Evolutionary conservation across 2,113 vertebrate species (phyloP).

Genomic region (Alectura lathami): DNA sequence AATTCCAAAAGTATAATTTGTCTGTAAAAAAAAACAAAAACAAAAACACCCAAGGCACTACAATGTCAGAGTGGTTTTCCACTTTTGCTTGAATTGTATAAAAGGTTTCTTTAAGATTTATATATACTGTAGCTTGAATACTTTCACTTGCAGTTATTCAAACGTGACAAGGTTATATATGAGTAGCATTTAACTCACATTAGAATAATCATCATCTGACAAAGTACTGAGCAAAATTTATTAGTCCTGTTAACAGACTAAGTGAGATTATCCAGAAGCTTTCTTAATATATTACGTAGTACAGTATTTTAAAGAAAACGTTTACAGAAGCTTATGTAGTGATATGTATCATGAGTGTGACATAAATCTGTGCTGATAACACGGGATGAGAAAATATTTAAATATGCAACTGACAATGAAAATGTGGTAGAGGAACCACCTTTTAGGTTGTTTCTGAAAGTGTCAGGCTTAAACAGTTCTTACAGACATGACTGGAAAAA

Average conservation of each 20-base stretch:
- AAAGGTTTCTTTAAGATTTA: neutral
- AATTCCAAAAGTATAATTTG: neutral
- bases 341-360: neutral
- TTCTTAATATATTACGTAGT: neutral
- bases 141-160: constrained; percentile 19
- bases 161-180: neutral
- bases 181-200: neutral
- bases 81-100: neutral
- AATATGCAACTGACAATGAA: neutral
- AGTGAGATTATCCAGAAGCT: neutral
- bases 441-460: neutral
- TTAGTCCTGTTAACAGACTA: neutral
- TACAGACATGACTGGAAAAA: neutral
- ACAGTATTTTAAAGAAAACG: neutral
- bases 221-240: neutral
- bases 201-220: constrained; percentile 12
- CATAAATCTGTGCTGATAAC: neutral
- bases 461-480: neutral
- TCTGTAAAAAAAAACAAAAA: neutral
- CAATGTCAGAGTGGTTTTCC: neutral
- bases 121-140: neutral
- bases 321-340: neutral
- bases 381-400: neutral
- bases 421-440: neutral
- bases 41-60: neutral